Evolutionary conservation across 2,113 vertebrate genomes (phyloP).

Genomic region (Sander vitreus): DNA sequence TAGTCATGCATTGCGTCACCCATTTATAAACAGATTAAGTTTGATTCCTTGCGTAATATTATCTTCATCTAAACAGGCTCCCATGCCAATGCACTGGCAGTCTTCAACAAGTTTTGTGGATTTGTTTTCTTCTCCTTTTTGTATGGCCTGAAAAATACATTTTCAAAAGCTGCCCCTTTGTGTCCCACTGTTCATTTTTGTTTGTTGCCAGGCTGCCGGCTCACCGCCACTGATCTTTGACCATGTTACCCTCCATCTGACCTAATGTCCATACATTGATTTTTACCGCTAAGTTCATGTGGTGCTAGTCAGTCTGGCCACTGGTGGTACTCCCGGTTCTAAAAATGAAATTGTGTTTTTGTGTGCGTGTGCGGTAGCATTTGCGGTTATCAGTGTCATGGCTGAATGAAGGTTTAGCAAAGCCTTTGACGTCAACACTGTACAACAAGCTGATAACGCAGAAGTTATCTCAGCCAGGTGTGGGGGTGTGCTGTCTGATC

Average conservation of each 20-base stretch:
- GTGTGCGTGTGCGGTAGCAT: slow-evolving; percentile 33
- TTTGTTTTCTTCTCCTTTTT: not conserved
- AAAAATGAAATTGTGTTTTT: slow-evolving; percentile 54
- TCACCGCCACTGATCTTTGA: slow-evolving; percentile 42
- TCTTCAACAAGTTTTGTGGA: not conserved
- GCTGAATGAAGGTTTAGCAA: slow-evolving; percentile 56
- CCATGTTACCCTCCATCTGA: not conserved
- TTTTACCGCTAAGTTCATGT: slow-evolving; percentile 12
- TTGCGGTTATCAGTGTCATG: slow-evolving; percentile 65
- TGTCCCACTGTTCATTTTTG: not conserved
- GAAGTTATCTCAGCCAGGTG: slow-evolving; percentile 66
- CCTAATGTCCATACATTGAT: slow-evolving; percentile 10
- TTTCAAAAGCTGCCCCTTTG: not conserved
- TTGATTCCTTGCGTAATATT: not conserved
- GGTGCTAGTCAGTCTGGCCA: slow-evolving; percentile 1
- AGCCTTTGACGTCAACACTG: slow-evolving; percentile 75
- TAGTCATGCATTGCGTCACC: not conserved
- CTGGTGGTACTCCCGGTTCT: slow-evolving; percentile 28
- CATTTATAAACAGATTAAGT: not conserved
- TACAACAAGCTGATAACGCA: slow-evolving; percentile 68
- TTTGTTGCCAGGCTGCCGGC: slow-evolving; percentile 20
- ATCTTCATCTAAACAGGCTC: not conserved
- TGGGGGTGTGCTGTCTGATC: slow-evolving; percentile 71
- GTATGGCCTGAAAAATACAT: not conserved
- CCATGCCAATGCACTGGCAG: not conserved